Percentiles rank a stretch among this genome's conserved stretches.
Conservation (phyloP, 2,797 vertebrate genomes). For the Nannoperca australis region DNA sequence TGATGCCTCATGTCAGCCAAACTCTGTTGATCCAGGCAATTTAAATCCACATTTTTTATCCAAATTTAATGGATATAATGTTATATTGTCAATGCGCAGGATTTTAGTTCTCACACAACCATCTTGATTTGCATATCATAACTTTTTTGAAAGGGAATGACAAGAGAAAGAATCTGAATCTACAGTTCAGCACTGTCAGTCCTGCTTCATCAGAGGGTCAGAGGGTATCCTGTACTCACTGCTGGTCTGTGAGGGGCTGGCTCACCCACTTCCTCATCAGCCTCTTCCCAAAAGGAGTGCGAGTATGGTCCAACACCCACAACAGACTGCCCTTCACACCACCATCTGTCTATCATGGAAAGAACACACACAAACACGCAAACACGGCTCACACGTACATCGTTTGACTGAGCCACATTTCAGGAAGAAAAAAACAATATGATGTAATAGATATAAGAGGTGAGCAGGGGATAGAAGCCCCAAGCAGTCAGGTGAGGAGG, state of each 20-base stretch:
- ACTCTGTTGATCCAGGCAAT: neutral
- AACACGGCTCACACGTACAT: neutral
- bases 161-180: constrained; percentile 5
- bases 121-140: neutral
- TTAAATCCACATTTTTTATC: neutral
- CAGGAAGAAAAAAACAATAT: neutral
- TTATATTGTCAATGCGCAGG: neutral
- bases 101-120: neutral
- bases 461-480: constrained; percentile 19
- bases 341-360: constrained; percentile 80
- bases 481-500: constrained; percentile 16
- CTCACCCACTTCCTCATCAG: constrained; percentile 95
- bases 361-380: constrained; percentile 20
- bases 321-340: constrained; percentile 90
- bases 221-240: constrained; percentile 81
- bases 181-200: neutral
- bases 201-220: neutral
- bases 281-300: constrained; percentile 92
- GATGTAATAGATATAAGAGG: neutral
- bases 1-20: neutral
- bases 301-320: constrained; percentile 95
- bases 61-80: neutral
- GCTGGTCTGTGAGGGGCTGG: constrained; percentile 89
- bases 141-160: constrained; percentile 1
- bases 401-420: neutral